Evolutionary conservation across 2,888 invertebrate genomes (phyloP).

Genomic region (Caenorhabditis auriculariae): DNA sequence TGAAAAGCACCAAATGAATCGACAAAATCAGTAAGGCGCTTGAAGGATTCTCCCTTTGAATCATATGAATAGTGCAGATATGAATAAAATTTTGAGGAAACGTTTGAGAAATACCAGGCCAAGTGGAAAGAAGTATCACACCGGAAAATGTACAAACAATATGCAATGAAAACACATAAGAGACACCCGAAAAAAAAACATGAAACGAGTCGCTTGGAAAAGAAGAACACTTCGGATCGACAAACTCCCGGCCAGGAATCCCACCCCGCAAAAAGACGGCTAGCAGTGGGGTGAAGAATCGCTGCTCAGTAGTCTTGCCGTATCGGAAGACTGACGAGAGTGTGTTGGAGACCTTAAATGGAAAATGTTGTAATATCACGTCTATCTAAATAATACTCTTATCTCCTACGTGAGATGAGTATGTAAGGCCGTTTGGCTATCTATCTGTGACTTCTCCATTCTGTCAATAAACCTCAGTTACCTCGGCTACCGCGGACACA

Average conservation of each 20-base stretch:
- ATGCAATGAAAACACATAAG: neutral
- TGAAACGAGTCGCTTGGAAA: neutral
- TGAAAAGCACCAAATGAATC: too few relatives aligned
- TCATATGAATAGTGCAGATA: neutral
- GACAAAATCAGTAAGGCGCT: too few relatives aligned
- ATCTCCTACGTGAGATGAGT: neutral
- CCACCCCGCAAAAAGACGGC: neutral
- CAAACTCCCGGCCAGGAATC: too few relatives aligned
- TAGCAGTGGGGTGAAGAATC: neutral
- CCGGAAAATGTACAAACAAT: neutral
- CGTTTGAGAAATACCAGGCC: neutral
- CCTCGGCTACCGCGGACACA: too few relatives aligned
- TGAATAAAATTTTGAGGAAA: neutral
- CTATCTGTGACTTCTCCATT: too few relatives aligned
- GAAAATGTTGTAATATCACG: neutral
- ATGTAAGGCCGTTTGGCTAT: neutral
- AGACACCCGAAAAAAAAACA: neutral
- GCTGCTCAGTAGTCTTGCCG: conserved; percentile 25
- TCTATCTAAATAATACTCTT: too few relatives aligned
- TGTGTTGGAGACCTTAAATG: conserved; percentile 14
- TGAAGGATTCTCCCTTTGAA: too few relatives aligned
- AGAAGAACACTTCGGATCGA: neutral
- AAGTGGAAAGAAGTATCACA: neutral
- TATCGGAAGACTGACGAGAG: conserved; percentile 40
- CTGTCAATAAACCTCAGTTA: too few relatives aligned